Conservation (phyloP, 2,888 invertebrate species). For the Gari tellinella region DNA sequence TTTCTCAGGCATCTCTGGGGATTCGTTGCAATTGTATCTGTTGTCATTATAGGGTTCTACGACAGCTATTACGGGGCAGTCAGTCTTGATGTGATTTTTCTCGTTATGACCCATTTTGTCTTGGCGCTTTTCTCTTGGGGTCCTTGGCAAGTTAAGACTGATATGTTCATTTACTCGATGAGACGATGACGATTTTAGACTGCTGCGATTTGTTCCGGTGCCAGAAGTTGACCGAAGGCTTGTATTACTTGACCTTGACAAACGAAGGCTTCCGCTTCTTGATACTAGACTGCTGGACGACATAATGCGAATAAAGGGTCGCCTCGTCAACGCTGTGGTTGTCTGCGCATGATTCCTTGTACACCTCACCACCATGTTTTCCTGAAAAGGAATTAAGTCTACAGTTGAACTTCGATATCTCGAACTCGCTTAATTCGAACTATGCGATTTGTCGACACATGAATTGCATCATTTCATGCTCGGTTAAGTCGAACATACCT, state of each 20-base stretch:
- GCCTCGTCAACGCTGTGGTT: constrained; percentile 48
- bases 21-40: background rate
- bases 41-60: constrained; percentile 34
- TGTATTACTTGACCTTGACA: constrained; percentile 69
- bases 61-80: constrained; percentile 40
- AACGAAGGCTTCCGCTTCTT: constrained; percentile 57
- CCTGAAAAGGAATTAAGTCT: constrained; percentile 57
- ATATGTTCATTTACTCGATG: constrained; percentile 26
- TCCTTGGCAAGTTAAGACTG: constrained; percentile 20
- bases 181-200: constrained; percentile 23
- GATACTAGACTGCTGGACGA: constrained; percentile 51
- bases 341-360: constrained; percentile 43
- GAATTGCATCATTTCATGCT: too few species aligned
- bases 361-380: constrained; percentile 60
- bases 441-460: too few species aligned
- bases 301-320: constrained; percentile 60
- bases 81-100: constrained; percentile 20
- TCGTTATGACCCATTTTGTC: constrained; percentile 24
- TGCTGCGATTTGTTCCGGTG: constrained; percentile 37
- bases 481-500: too few species aligned
- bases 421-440: too few species aligned
- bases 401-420: too few species aligned
- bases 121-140: constrained; percentile 18
- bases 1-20: constrained; percentile 37
- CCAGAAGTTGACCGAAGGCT: constrained; percentile 67